These are phyloP conservation scores for Embidobia sp. DNA, from an alignment of 2,888 invertebrate genomes.

Conservation along the genomic window DNA sequence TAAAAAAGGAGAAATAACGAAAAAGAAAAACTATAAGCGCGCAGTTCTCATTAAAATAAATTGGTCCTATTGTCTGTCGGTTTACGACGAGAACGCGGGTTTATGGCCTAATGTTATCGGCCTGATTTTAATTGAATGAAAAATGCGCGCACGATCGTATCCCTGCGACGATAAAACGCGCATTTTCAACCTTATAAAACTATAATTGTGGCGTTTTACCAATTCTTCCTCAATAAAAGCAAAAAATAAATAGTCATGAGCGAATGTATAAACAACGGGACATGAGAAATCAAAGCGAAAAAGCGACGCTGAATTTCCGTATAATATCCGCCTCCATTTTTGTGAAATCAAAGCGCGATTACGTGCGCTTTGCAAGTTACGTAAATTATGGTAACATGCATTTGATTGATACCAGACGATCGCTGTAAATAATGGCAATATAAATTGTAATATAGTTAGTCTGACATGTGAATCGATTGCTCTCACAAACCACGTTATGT, in stretches of 20 bases:
- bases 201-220: constrained; percentile 13
- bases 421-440: constrained; percentile 17
- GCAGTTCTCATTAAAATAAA: constrained; percentile 52
- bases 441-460: constrained; percentile 40
- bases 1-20: constrained; percentile 11
- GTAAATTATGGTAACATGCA: constrained; percentile 31
- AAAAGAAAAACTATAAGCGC: constrained; percentile 30
- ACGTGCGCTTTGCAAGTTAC: constrained; percentile 21
- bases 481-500: constrained; percentile 23
- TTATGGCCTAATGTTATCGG: constrained; percentile 52
- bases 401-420: constrained; percentile 33
- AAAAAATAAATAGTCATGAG: neutral
- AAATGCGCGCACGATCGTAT: constrained; percentile 23
- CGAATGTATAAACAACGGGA: neutral
- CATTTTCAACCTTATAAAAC: constrained; percentile 7
- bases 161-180: constrained; percentile 11
- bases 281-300: neutral
- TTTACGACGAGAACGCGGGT: constrained; percentile 46
- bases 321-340: constrained; percentile 18
- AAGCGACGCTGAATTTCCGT: too few relatives aligned
- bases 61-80: constrained; percentile 42
- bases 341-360: constrained; percentile 30
- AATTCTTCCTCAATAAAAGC: neutral
- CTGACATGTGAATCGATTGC: constrained; percentile 20
- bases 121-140: constrained; percentile 52